A percentile compares a stretch with the other conserved stretches of the same genome.
These are phyloP conservation scores for Folsomia candida DNA, from an alignment of 2,888 invertebrate genomes.

Conservation along the genomic window DNA sequence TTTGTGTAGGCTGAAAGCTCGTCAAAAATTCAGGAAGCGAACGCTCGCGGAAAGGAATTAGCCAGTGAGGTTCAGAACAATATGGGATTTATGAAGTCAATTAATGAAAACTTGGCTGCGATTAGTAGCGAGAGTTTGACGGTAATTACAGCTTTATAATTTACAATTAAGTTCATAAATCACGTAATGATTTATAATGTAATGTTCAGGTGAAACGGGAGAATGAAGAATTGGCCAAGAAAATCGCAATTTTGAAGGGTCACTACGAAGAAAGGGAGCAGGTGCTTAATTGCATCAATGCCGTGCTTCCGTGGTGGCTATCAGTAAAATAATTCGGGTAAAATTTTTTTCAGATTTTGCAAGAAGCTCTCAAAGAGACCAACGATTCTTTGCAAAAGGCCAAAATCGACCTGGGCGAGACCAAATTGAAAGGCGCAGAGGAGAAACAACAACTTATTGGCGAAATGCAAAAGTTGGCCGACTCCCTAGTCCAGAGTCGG, in stretches of 20 bases:
- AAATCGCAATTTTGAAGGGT: constrained; percentile 42
- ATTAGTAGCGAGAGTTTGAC: constrained; percentile 48
- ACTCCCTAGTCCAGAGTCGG: constrained; percentile 43
- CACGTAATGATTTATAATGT: background rate
- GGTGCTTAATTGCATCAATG: constrained; percentile 23
- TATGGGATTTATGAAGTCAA: constrained; percentile 51
- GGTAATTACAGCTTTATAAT: constrained; percentile 23
- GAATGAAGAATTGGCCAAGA: constrained; percentile 47
- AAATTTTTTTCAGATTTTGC: constrained; percentile 42
- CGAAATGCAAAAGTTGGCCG: constrained; percentile 50
- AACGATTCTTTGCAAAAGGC: constrained; percentile 35
- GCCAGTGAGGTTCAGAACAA: constrained; percentile 49
- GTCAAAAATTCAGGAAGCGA: constrained; percentile 49
- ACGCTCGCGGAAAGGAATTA: constrained; percentile 49
- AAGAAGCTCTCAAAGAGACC: constrained; percentile 42
- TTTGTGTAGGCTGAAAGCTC: constrained; percentile 46
- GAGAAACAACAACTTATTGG: constrained; percentile 46
- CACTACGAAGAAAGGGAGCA: constrained; percentile 50
- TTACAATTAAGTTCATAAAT: no score
- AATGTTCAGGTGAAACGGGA: constrained; percentile 44
- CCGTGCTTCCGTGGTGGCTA: background rate
- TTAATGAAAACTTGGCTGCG: constrained; percentile 49
- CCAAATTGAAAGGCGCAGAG: constrained; percentile 46
- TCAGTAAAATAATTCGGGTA: no score
- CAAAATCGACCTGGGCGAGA: constrained; percentile 42